Evolutionary conservation across 92 coral and sea anemone genomes (phyloP), one percentile per base, ranked within the genome.

Genomic region (Pocillopora grandis): DNA sequence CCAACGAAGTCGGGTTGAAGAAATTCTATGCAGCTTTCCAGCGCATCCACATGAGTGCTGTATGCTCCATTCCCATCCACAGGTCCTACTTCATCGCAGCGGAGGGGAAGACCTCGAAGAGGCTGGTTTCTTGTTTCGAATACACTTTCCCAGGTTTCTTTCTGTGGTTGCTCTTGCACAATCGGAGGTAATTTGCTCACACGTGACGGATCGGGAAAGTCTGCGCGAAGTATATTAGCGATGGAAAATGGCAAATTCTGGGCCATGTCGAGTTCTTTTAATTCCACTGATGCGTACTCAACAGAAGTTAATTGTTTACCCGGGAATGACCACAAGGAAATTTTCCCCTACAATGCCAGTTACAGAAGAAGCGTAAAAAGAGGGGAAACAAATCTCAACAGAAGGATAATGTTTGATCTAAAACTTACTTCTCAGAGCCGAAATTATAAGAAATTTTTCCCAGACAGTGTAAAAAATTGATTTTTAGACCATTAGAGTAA

Each of bases 161-260:
- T 69, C 19, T n/a, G 13, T 37, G 58, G 69, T 31, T 70, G 56
- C 62, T 8, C 42, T 0, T 18, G 27, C 36, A 71, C 15, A 2
- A 60, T 48, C 69, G 59, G 37, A 42, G 68, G 85, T 59, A 14
- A 20, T 68, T 33, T 36, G 58, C 66, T 68, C 5, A 69, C 33
- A 10, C 84, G 76, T 31, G 84, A 70, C 69, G 84, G 76, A 31
- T 36, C 36, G 7, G 85, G 77, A 59, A 81, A 81, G 67, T 81
- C 66, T 59, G 85, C 9, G 20, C 85, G 68, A 9, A 81, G 77
- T 36, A 81, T 81, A 19, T 81, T 81, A 17, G 85, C 20, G 27
- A 81, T 20, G 9, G 85, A 71, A 69, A 81, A 80, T 2, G 70
- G 77, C n/a, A 81, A 61, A 37, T 81, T 57, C 21, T 81, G 35